Percentiles rank a stretch among this genome's conserved stretches.
Conservation (phyloP, 2,113 vertebrate species). For the Gallinago paraguaiae region DNA sequence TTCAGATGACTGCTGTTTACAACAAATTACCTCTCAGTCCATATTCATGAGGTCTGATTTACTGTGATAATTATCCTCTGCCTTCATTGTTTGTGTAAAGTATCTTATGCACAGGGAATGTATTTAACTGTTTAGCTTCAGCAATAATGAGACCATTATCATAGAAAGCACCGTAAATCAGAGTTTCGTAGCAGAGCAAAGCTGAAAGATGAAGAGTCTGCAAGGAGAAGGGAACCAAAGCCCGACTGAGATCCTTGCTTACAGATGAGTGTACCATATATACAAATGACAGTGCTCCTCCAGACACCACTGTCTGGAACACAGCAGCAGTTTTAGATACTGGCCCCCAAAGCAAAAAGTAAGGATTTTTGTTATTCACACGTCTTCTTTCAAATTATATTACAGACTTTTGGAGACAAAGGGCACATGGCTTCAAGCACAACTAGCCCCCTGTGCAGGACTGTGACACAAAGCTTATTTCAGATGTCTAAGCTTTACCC, state of each 20-base stretch:
- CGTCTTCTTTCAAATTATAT: background rate
- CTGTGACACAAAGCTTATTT: background rate
- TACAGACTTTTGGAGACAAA: background rate
- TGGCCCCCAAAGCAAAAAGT: background rate
- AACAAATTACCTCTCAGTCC: background rate
- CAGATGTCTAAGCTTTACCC: background rate
- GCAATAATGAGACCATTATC: background rate
- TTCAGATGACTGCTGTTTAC: background rate
- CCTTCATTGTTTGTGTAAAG: background rate
- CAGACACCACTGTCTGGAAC: background rate
- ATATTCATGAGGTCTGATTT: conserved; percentile 28
- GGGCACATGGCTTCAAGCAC: background rate
- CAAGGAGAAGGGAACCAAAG: background rate
- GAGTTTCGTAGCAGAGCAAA: background rate
- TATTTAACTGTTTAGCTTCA: background rate
- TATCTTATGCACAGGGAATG: background rate
- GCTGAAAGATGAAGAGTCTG: background rate
- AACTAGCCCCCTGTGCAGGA: background rate
- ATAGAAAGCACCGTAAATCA: background rate
- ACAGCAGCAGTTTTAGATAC: background rate
- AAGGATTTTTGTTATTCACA: background rate
- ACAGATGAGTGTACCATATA: background rate
- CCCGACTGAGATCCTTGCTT: background rate
- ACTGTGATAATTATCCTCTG: background rate
- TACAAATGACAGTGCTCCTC: background rate